These are phyloP conservation scores for Apteryx owenii DNA, from an alignment of 2,113 vertebrate species.

Conservation along the genomic window DNA sequence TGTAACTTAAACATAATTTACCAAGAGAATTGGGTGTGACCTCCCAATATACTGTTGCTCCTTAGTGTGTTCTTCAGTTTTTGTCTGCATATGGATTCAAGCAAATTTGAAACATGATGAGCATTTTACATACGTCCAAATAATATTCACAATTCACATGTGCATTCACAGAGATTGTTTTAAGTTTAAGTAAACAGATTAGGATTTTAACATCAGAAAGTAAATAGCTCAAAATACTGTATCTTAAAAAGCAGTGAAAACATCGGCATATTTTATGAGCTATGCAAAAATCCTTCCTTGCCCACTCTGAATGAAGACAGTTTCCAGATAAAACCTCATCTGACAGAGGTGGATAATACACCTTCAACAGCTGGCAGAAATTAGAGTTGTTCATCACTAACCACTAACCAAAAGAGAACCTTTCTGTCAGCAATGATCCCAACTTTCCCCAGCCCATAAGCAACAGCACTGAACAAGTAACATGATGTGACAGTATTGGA, in stretches of 20 bases:
- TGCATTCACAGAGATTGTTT: background rate
- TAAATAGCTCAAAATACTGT: background rate
- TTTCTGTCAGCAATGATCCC: background rate
- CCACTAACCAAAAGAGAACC: background rate
- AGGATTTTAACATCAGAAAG: background rate
- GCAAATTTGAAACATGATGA: background rate
- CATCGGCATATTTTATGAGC: background rate
- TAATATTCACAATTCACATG: background rate
- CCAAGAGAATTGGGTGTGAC: background rate
- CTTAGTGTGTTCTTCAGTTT: background rate
- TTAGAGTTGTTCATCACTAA: background rate
- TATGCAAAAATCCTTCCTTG: background rate
- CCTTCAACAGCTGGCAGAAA: background rate
- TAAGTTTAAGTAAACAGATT: background rate
- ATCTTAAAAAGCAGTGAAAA: background rate
- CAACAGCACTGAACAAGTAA: background rate
- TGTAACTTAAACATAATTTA: background rate
- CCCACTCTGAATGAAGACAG: background rate
- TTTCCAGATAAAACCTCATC: background rate
- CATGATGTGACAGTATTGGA: accelerated
- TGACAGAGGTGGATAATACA: background rate
- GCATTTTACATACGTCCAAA: background rate
- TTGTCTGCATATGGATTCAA: background rate
- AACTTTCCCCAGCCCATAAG: background rate
- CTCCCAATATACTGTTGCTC: background rate